These are phyloP conservation scores for Donacobius atricapilla DNA, from an alignment of 2,113 vertebrate species.

Conservation along the genomic window DNA sequence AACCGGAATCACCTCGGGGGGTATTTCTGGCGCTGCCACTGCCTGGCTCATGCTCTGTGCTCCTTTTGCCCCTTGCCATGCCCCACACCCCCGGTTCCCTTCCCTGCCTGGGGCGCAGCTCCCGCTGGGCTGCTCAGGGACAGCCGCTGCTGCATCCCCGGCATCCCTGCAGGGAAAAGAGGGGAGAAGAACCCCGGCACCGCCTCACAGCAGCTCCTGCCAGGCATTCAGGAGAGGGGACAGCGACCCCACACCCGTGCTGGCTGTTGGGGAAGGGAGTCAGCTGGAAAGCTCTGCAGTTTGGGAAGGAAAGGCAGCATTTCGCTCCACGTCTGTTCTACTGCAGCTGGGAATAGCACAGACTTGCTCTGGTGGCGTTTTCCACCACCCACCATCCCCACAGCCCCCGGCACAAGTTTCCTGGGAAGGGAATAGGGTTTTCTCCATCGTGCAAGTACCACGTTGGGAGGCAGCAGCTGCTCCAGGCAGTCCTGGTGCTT, in stretches of 20 bases:
- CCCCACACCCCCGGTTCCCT: not conserved
- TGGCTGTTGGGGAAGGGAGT: not conserved
- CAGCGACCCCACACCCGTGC: rapidly evolving
- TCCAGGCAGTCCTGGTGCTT: not conserved
- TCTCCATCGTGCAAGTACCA: not conserved
- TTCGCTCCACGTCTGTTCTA: not conserved
- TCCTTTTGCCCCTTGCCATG: not conserved
- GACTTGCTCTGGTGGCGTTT: not conserved
- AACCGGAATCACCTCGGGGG: not conserved
- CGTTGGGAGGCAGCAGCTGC: not conserved
- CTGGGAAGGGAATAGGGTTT: not conserved
- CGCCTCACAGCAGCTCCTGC: not conserved
- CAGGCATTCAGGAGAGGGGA: not conserved
- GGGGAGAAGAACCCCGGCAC: not conserved
- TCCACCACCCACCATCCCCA: not conserved
- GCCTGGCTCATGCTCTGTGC: not conserved
- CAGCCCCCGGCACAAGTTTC: not conserved
- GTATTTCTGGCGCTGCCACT: not conserved
- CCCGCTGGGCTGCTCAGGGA: too few relatives aligned
- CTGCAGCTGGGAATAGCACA: not conserved
- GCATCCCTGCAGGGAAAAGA: not conserved
- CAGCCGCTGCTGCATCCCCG: not conserved
- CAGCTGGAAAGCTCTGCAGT: not conserved
- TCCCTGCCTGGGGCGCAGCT: too few relatives aligned
- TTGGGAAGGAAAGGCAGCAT: not conserved